A percentile compares a stretch with the other conserved stretches of the same genome.
Conservation (phyloP, 2,888 invertebrate species). For the Gari tellinella region DNA sequence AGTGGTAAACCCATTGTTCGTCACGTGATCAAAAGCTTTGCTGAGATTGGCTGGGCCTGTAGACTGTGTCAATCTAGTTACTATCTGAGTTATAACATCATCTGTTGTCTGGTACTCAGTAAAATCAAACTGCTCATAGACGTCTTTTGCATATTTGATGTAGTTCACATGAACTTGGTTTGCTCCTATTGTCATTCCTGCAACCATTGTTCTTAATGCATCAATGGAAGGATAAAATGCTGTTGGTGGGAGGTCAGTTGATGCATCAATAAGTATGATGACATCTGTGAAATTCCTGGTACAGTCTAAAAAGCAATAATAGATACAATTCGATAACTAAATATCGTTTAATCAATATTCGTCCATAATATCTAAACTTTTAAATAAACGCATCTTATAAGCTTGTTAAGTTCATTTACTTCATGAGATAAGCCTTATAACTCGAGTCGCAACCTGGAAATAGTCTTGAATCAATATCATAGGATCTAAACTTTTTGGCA, state of each 20-base stretch:
- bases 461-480: too few relatives aligned
- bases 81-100: neutral
- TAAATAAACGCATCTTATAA: too few relatives aligned
- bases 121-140: conserved; percentile 4
- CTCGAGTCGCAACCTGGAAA: too few relatives aligned
- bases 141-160: conserved; percentile 3
- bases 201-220: conserved; percentile 2
- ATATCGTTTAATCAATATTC: too few relatives aligned
- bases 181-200: neutral
- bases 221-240: conserved; percentile 2
- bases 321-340: too few relatives aligned
- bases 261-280: conserved; percentile 13
- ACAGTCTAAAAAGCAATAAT: conserved; percentile 15
- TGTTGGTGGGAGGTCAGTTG: neutral
- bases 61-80: neutral
- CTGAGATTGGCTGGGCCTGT: neutral
- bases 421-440: too few relatives aligned
- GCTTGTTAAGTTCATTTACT: too few relatives aligned
- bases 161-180: conserved; percentile 11
- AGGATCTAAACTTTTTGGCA: too few relatives aligned
- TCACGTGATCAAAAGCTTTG: conserved; percentile 3
- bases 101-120: neutral
- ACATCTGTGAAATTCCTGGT: conserved; percentile 7
- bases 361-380: too few relatives aligned
- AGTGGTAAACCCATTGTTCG: neutral